Evolutionary conservation across 2,888 invertebrate species (phyloP).

Genomic region (Apoda limacodes): DNA sequence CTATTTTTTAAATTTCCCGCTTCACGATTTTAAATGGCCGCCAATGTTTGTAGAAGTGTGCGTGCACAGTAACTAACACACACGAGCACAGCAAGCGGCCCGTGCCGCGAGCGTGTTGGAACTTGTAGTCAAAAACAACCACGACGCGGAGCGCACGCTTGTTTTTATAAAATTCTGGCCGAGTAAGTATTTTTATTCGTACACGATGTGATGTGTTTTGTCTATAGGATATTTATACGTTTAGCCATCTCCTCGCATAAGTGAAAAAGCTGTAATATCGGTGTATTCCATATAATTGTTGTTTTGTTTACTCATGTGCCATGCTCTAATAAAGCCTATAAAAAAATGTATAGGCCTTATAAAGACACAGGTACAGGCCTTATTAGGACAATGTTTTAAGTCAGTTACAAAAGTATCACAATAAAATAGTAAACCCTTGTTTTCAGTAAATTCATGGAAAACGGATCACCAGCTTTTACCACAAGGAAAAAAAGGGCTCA

Average conservation of each 20-base stretch:
- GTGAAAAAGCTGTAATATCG: constrained; percentile 6
- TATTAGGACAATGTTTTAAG: constrained; percentile 13
- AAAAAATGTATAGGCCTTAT: constrained; percentile 11
- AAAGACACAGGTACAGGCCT: too few species aligned
- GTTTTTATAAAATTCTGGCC: constrained; percentile 17
- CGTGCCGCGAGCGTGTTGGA: constrained; percentile 11
- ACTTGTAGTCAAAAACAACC: constrained; percentile 12
- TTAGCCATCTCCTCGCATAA: constrained; percentile 5
- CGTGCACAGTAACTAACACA: constrained; percentile 15
- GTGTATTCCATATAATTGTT: constrained; percentile 6
- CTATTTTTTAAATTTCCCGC: constrained; percentile 14
- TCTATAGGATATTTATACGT: constrained; percentile 6
- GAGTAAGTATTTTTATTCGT: constrained; percentile 13
- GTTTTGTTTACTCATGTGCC: constrained; percentile 11
- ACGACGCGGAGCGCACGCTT: constrained; percentile 17
- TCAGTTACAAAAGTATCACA: constrained; percentile 12
- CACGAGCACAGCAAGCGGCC: constrained; percentile 12
- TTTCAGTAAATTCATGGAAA: constrained; percentile 19
- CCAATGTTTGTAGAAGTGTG: constrained; percentile 14
- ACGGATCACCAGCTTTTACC: constrained; percentile 15
- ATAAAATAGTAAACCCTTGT: constrained; percentile 15
- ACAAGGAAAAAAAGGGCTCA: constrained; percentile 10
- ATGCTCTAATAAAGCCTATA: constrained; percentile 12
- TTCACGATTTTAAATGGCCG: constrained; percentile 12
- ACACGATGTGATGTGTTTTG: constrained; percentile 11